Percentiles rank a stretch among this genome's conserved stretches.
These are phyloP conservation scores for Chlorospingus semifuscus DNA, from an alignment of 2,797 vertebrate species.

Conservation along the genomic window DNA sequence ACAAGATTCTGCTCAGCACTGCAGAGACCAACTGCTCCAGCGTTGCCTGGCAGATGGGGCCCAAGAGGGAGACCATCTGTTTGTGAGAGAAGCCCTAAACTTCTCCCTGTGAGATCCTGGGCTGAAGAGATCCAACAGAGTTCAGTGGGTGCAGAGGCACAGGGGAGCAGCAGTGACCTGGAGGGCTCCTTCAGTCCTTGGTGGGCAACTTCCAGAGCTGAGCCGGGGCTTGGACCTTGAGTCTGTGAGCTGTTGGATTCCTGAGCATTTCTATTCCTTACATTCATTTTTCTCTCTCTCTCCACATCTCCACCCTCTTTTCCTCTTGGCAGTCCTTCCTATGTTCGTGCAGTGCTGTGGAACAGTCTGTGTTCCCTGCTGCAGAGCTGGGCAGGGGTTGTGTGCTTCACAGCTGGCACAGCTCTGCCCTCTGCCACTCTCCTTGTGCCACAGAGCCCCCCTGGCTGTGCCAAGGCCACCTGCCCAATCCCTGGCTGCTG, in stretches of 20 bases:
- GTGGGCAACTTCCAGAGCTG: not conserved
- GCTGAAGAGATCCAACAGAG: not conserved
- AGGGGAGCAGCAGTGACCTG: not conserved
- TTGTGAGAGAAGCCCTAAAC: not conserved
- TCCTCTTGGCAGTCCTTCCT: not conserved
- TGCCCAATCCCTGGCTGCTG: not conserved
- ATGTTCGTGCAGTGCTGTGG: accelerated
- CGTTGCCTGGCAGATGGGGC: constrained; percentile 60
- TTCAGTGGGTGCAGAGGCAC: not conserved
- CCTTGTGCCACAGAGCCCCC: not conserved
- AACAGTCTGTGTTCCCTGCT: accelerated
- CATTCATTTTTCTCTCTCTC: not conserved
- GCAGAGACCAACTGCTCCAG: constrained; percentile 33
- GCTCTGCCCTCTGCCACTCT: not conserved
- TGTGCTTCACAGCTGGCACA: not conserved
- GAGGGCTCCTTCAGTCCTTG: not conserved
- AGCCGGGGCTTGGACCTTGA: not conserved
- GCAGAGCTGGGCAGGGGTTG: not conserved
- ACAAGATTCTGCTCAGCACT: constrained; percentile 31
- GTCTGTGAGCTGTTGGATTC: not conserved
- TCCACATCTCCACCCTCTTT: not conserved
- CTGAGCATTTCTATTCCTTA: not conserved
- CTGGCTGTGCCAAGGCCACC: not conserved
- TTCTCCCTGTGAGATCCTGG: not conserved
- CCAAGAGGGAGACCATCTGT: constrained; percentile 53